These are phyloP conservation scores for Hydrolagus affinis DNA, from an alignment of 2,113 vertebrate genomes.

Conservation along the genomic window DNA sequence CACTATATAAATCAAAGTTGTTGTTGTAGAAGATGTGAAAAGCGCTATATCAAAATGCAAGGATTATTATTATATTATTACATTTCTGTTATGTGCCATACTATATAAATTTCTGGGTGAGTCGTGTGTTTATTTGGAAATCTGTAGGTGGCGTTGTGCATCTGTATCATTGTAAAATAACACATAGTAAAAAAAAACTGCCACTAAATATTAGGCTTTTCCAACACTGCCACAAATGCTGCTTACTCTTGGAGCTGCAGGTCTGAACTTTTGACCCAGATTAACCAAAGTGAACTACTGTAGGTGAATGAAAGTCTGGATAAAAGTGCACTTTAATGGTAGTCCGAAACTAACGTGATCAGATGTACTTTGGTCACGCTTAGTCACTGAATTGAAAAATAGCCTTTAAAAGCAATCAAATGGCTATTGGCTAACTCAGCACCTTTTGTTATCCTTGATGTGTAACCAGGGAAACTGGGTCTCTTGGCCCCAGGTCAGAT, in stretches of 20 bases:
- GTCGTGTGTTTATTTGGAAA: background rate
- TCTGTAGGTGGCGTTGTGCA: background rate
- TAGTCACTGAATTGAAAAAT: background rate
- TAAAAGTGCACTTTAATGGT: background rate
- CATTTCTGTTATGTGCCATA: background rate
- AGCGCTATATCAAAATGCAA: too few relatives aligned
- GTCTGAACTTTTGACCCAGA: background rate
- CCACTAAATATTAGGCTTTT: background rate
- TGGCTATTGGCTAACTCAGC: slow-evolving; percentile 6
- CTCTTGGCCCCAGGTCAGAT: slow-evolving; percentile 21
- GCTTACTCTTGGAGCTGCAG: background rate
- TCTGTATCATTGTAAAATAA: background rate
- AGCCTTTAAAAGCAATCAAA: background rate
- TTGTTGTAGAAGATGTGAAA: too few relatives aligned
- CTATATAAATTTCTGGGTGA: too few relatives aligned
- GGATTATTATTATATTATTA: too few relatives aligned
- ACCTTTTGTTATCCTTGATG: slow-evolving; percentile 7
- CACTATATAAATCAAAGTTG: too few relatives aligned
- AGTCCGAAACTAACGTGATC: background rate
- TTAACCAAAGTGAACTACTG: background rate
- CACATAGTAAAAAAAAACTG: background rate
- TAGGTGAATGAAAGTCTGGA: background rate
- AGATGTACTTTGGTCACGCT: background rate
- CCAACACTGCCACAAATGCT: background rate
- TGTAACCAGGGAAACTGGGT: background rate